Percentiles rank a stretch among this genome's conserved stretches.
phyloP scores from a whole-genome alignment of 2,113 vertebrate genomes.

The Neogale vison region DNA sequence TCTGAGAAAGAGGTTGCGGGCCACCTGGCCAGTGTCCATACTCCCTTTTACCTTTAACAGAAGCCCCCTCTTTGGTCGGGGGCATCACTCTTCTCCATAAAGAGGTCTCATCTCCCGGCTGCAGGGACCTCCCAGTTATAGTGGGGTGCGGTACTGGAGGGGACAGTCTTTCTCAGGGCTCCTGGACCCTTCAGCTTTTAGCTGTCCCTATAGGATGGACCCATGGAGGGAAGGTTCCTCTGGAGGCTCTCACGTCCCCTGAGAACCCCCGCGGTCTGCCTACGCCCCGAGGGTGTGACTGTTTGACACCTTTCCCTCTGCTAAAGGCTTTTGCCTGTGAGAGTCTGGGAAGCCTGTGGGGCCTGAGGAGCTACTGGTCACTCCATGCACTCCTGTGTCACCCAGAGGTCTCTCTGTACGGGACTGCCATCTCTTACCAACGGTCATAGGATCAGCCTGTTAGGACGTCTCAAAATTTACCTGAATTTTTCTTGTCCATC shows the following conservation, averaged over 20 bases:
- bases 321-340: no score
- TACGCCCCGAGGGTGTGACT: neutral
- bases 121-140: neutral
- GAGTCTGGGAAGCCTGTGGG: neutral
- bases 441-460: neutral
- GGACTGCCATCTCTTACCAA: neutral
- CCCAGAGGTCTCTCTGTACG: neutral
- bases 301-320: neutral
- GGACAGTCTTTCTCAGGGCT: neutral
- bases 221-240: neutral
- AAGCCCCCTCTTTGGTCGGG: neutral
- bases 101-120: neutral
- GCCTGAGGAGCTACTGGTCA: neutral
- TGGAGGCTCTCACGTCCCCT: neutral
- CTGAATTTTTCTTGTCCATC: neutral
- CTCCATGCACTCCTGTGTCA: accelerated
- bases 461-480: neutral
- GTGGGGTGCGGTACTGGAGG: neutral
- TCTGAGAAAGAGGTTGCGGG: neutral
- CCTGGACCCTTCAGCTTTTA: neutral
- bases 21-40: neutral
- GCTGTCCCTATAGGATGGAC: neutral
- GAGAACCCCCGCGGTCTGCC: neutral
- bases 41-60: neutral
- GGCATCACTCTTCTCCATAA: neutral